Base-by-base conservation (phyloP, 2,797 vertebrate species). In the Leucoraja ocellata region DNA sequence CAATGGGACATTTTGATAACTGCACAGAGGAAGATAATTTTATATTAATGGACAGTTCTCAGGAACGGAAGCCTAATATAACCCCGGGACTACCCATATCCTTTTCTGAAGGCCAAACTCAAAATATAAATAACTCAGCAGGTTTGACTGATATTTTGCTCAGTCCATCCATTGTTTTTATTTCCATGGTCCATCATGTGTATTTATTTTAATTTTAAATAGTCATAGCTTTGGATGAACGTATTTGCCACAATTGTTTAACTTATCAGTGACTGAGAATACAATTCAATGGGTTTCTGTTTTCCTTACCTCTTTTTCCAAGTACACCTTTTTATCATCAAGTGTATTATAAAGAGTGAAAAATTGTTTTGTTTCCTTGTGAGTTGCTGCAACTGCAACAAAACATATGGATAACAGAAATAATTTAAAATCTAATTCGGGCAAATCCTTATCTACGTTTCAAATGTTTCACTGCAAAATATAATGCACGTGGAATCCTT, bases 331-430 rank as follows among this genome's bases (percentile, higher is more conserved):
- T 96, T 99, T 99, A 96, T 99, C 99, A 84, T 99, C 98, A 94
- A 99, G 94, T 1, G 99, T 99, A 95, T 99, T 99, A 94, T 99
- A 99, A 58, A 99, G 97, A 0, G 99, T 99, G 95, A 99, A 99
- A 96, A 99, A 99, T 94, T 99, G 99, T 94, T 99, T 99, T 0
- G 99, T 99, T 96, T 99, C 98, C 95, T 99, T 99, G 95, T 99
- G 99, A 68, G 99, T 99, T 58, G 98, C 98, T 91, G 98, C 98
- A 94, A 99, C 99, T 99, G 94, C 78, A 96, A 95, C 4, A 93
- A 71, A 94, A 61, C 65, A 76, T 76, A 83, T 74, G 79, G 91
- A 91, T 9, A 65, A 1, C 58, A 86, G 23, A 25, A 74, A 16
- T 18, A 16, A 21, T 8, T 58, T 39, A 32, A n/a, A 32, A 58